These are phyloP conservation scores for Varanus komodoensis DNA, from an alignment of 2,113 vertebrate genomes.

Conservation along the genomic window DNA sequence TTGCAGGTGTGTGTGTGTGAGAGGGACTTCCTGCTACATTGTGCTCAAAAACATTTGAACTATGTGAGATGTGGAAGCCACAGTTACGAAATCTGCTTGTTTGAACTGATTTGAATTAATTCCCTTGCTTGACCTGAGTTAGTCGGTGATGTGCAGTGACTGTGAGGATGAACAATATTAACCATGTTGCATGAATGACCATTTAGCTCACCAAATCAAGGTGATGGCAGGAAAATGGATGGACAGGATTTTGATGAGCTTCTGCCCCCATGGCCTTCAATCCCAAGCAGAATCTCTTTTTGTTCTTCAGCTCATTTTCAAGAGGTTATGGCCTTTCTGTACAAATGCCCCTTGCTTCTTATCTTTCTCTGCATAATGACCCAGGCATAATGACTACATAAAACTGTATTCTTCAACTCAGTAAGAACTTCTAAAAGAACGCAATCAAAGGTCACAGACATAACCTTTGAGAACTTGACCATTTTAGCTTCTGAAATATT, in stretches of 20 bases:
- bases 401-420: not conserved
- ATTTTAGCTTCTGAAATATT: not conserved
- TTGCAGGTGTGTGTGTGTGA: no score
- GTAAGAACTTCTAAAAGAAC: not conserved
- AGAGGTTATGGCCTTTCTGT: not conserved
- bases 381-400: not conserved
- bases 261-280: not conserved
- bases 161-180: not conserved
- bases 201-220: not conserved
- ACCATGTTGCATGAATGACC: not conserved
- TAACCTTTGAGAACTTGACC: not conserved
- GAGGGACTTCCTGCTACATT: not conserved
- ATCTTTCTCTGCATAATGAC: rapidly evolving
- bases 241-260: not conserved
- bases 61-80: not conserved
- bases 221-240: not conserved
- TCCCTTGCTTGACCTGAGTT: not conserved
- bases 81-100: not conserved
- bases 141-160: not conserved
- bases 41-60: not conserved
- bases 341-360: not conserved
- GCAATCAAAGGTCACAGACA: not conserved
- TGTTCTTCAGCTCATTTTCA: not conserved
- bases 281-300: not conserved
- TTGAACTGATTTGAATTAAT: no score